phyloP scores from a whole-genome alignment of 2,797 vertebrate genomes.

The Neomorphus geoffroyi region DNA sequence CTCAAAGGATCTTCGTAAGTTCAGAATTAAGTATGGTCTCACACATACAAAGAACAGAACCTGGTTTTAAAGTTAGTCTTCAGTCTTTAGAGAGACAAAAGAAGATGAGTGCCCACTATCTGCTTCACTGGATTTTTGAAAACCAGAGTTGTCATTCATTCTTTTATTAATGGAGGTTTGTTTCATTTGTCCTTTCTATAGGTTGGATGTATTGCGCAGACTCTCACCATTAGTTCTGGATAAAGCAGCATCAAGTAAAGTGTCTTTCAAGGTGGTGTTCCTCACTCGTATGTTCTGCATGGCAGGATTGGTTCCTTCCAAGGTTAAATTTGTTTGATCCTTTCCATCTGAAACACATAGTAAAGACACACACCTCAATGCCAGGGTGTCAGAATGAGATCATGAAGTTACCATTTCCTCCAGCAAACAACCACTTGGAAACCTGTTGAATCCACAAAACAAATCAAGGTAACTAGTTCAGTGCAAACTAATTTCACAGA shows the following conservation, averaged over 20 bases:
- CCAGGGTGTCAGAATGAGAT: neutral
- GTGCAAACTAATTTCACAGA: neutral
- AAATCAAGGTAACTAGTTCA: neutral
- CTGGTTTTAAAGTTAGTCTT: neutral
- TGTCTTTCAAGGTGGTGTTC: conserved; percentile 27
- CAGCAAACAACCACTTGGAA: neutral
- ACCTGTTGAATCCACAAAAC: neutral
- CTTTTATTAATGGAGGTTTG: neutral
- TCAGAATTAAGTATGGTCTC: neutral
- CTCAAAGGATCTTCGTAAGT: neutral
- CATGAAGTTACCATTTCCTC: neutral
- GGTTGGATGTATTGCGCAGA: neutral
- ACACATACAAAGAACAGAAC: neutral
- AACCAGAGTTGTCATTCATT: neutral
- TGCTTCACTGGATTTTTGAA: neutral
- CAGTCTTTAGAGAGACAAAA: neutral
- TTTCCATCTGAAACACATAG: conserved; percentile 67
- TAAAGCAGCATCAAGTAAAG: neutral
- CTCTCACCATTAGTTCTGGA: neutral
- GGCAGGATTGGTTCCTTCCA: conserved; percentile 55
- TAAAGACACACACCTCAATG: conserved; percentile 14
- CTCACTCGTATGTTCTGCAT: conserved; percentile 61
- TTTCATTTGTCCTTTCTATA: neutral
- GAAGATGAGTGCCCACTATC: neutral
- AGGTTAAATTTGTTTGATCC: neutral